phyloP scores from a whole-genome alignment of 1,140 invertebrate species.

The Euura saliciscinereae region DNA sequence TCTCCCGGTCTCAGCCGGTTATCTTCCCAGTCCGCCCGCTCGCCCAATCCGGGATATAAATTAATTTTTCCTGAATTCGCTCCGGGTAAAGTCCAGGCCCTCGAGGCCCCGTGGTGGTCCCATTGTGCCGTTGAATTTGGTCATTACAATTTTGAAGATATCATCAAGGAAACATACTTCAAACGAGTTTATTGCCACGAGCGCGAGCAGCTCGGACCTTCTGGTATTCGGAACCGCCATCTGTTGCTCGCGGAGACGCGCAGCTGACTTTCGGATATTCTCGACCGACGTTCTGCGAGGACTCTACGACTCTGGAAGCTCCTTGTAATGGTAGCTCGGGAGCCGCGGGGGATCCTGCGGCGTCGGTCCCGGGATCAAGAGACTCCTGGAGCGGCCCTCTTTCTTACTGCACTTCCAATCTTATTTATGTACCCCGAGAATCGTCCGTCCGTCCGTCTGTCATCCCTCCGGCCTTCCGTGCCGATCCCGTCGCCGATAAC shows the following conservation, averaged over 20 bases:
- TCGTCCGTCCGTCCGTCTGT: neutral
- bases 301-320: neutral
- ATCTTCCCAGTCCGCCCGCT: neutral
- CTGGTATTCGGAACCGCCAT: slow-evolving; percentile 1
- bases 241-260: neutral
- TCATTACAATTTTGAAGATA: slow-evolving; percentile 7
- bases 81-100: neutral
- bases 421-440: neutral
- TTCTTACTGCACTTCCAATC: neutral
- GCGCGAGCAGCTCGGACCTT: neutral
- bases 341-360: slow-evolving; percentile 1
- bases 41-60: neutral
- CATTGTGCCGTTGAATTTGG: slow-evolving; percentile 7
- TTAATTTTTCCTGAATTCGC: slow-evolving; percentile 4
- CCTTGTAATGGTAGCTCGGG: slow-evolving; percentile 1
- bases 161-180: slow-evolving; percentile 7
- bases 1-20: neutral
- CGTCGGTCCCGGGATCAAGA: slow-evolving; percentile 4
- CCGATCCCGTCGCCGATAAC: slow-evolving; percentile 6
- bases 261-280: neutral
- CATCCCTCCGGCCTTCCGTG: slow-evolving; percentile 1
- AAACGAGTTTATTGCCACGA: neutral
- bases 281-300: neutral
- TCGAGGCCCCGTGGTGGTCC: neutral
- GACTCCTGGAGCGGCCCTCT: neutral